Base-by-base conservation (phyloP, 2,797 vertebrate genomes). In the Lycodopsis pacificus region DNA sequence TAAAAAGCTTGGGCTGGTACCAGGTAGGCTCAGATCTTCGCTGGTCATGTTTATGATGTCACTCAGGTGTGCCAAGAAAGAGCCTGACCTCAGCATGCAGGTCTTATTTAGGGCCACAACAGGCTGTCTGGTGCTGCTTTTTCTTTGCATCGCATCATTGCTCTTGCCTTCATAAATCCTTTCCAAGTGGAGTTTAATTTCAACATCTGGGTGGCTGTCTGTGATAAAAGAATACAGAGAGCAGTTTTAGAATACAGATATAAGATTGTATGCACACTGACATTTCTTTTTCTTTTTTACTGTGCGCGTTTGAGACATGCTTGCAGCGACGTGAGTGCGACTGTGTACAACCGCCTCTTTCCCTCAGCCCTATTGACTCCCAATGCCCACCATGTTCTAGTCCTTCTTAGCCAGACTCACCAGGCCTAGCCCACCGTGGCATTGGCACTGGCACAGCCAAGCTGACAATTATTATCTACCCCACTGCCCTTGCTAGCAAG, bases 381-480 rank as follows among this genome's bases (percentile, higher is more conserved):
- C 49, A 32, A 79, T 87, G 64, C 78, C 79, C 76, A 81, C 73
- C 71, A 73, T 63, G 82, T 76, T 85, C 63, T 12, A 48, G 76
- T 80, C 57, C 54, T 30, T 76, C 73, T 73, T 54, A 88, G 89
- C 85, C 89, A 90, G 81, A 88, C 71, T 76, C 73, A 82, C 79
- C 86, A 88, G 65, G 87, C 49, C 75, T 38, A 74, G 89, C 90
- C 82, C 91, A 88, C 84, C 89, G 80, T 73, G 81, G 71, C 81
- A 82, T 53, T 92, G 91, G 88, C 91, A 92, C 69, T 17, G 65
- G 38, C 65, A 85, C 76, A 74, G 65, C 75, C 84, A 92, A 81
- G 84, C 88, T 91, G 91, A 91, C 88, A 83, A 91, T 85, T 87
- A 93, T 89, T 85, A 91, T 93, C 92, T 92, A 93, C 85, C 89